These are phyloP conservation scores for Tetranychus truncatus DNA, from an alignment of 2,888 invertebrate species.

Conservation along the genomic window DNA sequence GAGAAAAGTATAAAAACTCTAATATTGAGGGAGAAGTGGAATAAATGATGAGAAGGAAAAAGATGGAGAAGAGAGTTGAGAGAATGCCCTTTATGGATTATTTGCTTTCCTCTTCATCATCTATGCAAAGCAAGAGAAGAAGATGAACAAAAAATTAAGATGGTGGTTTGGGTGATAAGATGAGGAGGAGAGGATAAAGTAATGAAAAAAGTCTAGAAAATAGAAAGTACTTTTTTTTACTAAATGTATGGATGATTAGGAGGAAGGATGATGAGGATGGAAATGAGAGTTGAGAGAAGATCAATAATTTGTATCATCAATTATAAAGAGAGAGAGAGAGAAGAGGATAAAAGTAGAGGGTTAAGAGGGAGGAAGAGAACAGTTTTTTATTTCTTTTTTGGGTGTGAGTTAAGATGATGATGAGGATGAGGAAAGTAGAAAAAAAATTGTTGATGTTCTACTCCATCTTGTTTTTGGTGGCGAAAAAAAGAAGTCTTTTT, in stretches of 20 bases:
- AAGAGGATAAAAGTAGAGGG: not conserved
- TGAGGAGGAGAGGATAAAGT: not conserved
- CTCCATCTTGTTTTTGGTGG: not conserved
- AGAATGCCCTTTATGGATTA: conserved; percentile 1
- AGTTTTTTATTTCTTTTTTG: not conserved
- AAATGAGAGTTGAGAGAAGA: not conserved
- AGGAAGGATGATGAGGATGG: not conserved
- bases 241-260: not conserved
- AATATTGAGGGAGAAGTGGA: not conserved
- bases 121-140: not conserved
- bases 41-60: not conserved
- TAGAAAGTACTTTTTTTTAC: conserved; percentile 1
- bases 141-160: not conserved
- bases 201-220: not conserved
- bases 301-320: conserved; percentile 1
- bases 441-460: not conserved
- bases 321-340: not conserved
- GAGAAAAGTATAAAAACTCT: not conserved
- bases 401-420: not conserved
- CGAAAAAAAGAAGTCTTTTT: not conserved
- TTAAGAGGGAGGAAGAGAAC: not conserved
- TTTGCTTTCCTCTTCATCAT: not conserved
- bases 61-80: not conserved
- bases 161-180: not conserved
- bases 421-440: not conserved